These are phyloP conservation scores for Indicator maculatus DNA, from an alignment of 2,113 vertebrate species.

Conservation along the genomic window DNA sequence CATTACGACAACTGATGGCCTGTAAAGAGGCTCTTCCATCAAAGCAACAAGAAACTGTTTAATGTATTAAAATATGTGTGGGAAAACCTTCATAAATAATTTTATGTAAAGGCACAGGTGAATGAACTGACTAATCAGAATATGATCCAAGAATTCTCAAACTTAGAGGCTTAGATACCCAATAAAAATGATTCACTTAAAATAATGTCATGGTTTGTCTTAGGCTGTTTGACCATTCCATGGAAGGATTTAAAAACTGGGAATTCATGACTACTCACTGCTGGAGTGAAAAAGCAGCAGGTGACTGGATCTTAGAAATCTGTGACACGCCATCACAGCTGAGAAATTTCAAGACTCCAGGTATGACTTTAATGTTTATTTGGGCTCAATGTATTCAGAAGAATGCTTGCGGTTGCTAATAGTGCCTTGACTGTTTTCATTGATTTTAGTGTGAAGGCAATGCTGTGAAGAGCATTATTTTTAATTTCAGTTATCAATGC, in stretches of 20 bases:
- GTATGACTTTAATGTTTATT: constrained; percentile 67
- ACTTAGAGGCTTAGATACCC: background rate
- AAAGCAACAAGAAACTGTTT: background rate
- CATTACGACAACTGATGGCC: background rate
- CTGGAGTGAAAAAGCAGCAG: constrained; percentile 96
- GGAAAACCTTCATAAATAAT: background rate
- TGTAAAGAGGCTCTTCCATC: background rate
- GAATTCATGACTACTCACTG: constrained; percentile 99
- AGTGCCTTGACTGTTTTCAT: background rate
- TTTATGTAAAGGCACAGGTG: background rate
- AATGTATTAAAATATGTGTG: background rate
- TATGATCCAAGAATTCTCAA: background rate
- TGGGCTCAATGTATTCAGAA: background rate
- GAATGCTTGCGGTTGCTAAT: background rate
- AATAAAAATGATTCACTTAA: background rate
- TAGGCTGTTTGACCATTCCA: constrained; percentile 98
- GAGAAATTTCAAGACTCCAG: constrained; percentile 96
- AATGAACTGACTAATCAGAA: background rate
- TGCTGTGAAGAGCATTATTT: background rate
- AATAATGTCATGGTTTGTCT: constrained; percentile 38
- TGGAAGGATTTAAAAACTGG: constrained; percentile 99
- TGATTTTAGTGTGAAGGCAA: background rate
- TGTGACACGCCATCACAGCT: constrained; percentile 95
- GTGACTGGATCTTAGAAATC: constrained; percentile 97
- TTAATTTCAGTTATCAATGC: background rate